Base-by-base conservation (phyloP, 2,888 invertebrate species). In the Elegia similella region DNA sequence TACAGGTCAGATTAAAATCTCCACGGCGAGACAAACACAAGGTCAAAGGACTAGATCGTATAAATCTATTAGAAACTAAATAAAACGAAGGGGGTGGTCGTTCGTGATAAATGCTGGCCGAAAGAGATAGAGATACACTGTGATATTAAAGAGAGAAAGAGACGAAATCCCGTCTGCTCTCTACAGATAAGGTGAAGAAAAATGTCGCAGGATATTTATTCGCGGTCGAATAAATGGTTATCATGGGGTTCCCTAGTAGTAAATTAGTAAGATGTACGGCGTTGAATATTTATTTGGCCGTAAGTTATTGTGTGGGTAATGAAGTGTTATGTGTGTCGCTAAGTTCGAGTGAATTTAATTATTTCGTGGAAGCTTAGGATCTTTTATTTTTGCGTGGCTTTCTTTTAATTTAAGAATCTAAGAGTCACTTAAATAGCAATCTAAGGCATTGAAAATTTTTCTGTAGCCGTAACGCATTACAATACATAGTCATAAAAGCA, bases 191-290 rank as follows among this genome's bases (percentile, higher is more conserved):
- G 84, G 78, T 77, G 69, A 84, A 87, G 90, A 90, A 91, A 90
- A 91, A 91, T 90, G 89, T 88, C 88, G 76, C 79, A 66, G 78
- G 86, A 87, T 89, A 88, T 88, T 86, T 87, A 86, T 86, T 78
- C 81, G 71, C 75, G 67, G 85, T 66, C 72, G 78, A 77, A 89
- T 86, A 86, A 84, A 89, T 88, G 83, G 87, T 86, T 88, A 86
- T 87, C 88, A 88, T 82, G 79, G 88, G 88, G 86, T 83, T 78
- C 81, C 75, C 82, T 73, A 76, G 82, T 78, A 83, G 82, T 89
- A 88, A 90, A 89, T 90, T 90, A 90, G 89, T 90, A 81, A 88
- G 90, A 90, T 84, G 76, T 88, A 90, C 86, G 79, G 80, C 71
- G 84, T 84, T 90, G 88, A 88, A 89, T 90, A 89, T 89, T 86